phyloP scores from a whole-genome alignment of 2,888 invertebrate genomes.

The Nemotelus nigrinus region DNA sequence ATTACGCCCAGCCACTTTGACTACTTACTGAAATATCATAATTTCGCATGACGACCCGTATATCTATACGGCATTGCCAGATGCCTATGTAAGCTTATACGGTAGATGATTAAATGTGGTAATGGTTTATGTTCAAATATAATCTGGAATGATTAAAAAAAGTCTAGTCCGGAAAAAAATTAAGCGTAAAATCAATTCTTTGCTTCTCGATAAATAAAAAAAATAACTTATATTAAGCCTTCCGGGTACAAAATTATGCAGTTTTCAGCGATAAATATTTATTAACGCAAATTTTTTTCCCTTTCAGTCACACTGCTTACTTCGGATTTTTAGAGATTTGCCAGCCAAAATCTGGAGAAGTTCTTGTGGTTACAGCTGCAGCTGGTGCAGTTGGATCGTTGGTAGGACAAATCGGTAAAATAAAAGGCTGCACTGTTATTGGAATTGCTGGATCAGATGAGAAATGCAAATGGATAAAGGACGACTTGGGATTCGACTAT shows the following conservation, averaged over 20 bases:
- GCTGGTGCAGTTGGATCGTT: conserved; percentile 82
- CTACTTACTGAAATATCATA: no score
- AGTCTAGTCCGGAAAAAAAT: no score
- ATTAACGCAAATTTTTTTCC: background rate
- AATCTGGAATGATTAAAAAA: no score
- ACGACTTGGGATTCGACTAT: conserved; percentile 74
- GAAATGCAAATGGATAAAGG: conserved; percentile 75
- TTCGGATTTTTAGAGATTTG: conserved; percentile 79
- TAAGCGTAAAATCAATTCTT: background rate
- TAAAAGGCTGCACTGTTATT: conserved; percentile 75
- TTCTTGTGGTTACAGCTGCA: conserved; percentile 78
- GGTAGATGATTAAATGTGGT: no score
- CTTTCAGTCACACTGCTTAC: conserved; percentile 74
- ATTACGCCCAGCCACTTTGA: no score
- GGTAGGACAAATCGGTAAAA: conserved; percentile 83
- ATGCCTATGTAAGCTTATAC: no score
- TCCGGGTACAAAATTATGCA: background rate
- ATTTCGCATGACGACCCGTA: no score
- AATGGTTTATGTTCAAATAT: no score
- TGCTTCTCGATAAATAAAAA: background rate
- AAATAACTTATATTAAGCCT: background rate
- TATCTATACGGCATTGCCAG: no score
- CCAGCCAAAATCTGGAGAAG: conserved; percentile 76
- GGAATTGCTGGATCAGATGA: conserved; percentile 78
- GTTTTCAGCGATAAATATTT: background rate